Conservation (phyloP, 2,797 vertebrate genomes). For the Pseudomugil gertrudae region DNA sequence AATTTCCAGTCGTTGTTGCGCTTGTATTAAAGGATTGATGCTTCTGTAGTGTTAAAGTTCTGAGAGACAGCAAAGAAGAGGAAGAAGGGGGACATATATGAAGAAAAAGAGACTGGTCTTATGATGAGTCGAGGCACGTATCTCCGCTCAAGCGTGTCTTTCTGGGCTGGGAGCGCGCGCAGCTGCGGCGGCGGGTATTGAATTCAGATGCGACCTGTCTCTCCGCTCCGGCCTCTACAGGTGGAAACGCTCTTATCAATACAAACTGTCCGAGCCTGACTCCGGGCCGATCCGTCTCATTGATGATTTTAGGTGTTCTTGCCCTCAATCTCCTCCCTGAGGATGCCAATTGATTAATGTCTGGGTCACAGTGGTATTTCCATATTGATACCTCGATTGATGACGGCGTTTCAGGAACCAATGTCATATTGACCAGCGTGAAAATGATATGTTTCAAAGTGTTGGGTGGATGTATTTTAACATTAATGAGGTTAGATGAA, state of each 20-base stretch:
- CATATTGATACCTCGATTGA: constrained; percentile 86
- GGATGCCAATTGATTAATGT: constrained; percentile 82
- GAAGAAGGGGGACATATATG: constrained; percentile 48
- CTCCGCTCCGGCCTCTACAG: constrained; percentile 68
- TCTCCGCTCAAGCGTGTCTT: constrained; percentile 80
- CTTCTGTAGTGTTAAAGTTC: constrained; percentile 56
- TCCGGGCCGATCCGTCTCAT: constrained; percentile 78
- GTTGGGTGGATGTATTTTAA: constrained; percentile 63
- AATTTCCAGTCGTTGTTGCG: constrained; percentile 66
- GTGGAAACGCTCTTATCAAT: constrained; percentile 81
- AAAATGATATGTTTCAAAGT: constrained; percentile 76
- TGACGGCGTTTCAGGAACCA: constrained; percentile 78
- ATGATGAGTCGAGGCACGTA: constrained; percentile 85
- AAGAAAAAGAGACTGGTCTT: constrained; percentile 58
- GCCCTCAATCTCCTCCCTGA: constrained; percentile 64
- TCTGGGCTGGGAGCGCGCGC: constrained; percentile 70
- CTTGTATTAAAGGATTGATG: constrained; percentile 53
- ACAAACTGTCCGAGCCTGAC: constrained; percentile 73
- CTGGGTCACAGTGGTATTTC: constrained; percentile 83
- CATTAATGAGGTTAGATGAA: constrained; percentile 23
- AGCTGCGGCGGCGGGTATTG: constrained; percentile 77
- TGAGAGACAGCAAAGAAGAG: constrained; percentile 40
- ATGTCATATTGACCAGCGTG: constrained; percentile 77
- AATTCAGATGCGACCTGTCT: constrained; percentile 78
- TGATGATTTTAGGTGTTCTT: constrained; percentile 77